Evolutionary conservation across 2,888 invertebrate species (phyloP), one percentile per base, ranked within the genome.

Genomic region (Andrena dorsata): DNA sequence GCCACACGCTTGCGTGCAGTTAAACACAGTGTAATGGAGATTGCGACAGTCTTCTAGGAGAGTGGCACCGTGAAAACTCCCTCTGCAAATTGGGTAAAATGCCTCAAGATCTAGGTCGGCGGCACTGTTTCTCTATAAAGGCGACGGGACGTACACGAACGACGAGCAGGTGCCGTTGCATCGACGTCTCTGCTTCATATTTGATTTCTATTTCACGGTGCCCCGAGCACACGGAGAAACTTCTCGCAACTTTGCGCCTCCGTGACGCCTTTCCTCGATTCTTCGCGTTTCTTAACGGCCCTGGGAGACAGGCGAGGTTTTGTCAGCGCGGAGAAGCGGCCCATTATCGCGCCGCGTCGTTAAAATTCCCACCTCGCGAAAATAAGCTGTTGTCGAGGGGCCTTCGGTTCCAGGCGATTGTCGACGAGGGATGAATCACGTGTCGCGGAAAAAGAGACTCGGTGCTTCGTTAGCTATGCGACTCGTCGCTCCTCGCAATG

Each of bases 71-170:
- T 0, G 41, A 41, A 41, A 16, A 41, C 23, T 58, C 26, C 6
- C 16, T 4, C 23, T 26, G 10, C 35, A 16, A 26, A n/a, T 1
- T 51, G 7, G 51, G 35, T 56, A 56, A 41, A 56, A 3, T 26
- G n/a, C 35, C 61, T 47, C n/a, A 68, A 69, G 72, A 82, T 83
- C 75, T 83, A 69, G 83, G 83, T 79, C 79, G 60, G 16, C 56
- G 68, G n/a, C 74, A 58, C 47, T 71, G 20, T 65, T 77, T 56
- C 71, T 23, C 47, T 51, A 73, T 53, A 20, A 72, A 71, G 30
- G 47, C 61, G 26, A 41, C 2, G 69, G 49, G 41, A 69, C 58
- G 5, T 6, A 20, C 4, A 58, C 35, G 51, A 76, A 73, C 60
- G 56, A 41, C 23, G 8, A 60, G 65, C 53, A 4, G n/a, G 41